A percentile compares a stretch with the other conserved stretches of the same genome.
These are phyloP conservation scores for Nematolebias whitei DNA, from an alignment of 2,113 vertebrate genomes.

Conservation along the genomic window DNA sequence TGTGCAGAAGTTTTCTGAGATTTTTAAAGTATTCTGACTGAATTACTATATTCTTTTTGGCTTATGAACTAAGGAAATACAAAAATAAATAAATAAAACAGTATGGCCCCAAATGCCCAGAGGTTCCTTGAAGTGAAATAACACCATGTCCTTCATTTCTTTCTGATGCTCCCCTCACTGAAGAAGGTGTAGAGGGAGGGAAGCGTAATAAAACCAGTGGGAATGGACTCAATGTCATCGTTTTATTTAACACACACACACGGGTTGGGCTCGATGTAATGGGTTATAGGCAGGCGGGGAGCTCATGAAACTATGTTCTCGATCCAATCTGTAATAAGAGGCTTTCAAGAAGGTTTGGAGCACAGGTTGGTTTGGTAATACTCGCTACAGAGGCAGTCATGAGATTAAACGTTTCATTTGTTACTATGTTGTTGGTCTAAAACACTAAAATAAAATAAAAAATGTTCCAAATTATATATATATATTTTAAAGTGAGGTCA, in stretches of 20 bases:
- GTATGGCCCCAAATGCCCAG: constrained; percentile 29
- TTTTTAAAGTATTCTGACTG: constrained; percentile 11
- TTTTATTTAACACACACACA: constrained; percentile 31
- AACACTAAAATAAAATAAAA: too few species aligned
- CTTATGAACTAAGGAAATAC: constrained; percentile 38
- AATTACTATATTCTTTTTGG: background rate
- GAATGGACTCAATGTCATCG: constrained; percentile 45
- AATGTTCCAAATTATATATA: too few species aligned
- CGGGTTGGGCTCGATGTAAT: constrained; percentile 35
- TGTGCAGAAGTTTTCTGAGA: constrained; percentile 4
- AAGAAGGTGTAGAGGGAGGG: constrained; percentile 31
- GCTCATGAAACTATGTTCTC: constrained; percentile 26
- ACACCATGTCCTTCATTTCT: constrained; percentile 20
- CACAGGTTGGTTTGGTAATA: constrained; percentile 15
- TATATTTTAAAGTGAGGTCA: background rate
- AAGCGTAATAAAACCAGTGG: constrained; percentile 41
- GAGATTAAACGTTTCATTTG: too few species aligned
- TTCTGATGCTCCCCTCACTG: constrained; percentile 8
- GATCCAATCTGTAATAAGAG: constrained; percentile 31
- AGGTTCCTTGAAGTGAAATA: constrained; percentile 54
- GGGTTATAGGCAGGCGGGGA: constrained; percentile 29
- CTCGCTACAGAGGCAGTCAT: constrained; percentile 16
- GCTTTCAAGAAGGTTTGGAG: constrained; percentile 32
- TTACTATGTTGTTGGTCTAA: too few species aligned
- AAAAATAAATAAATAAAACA: background rate